Evolutionary conservation across 2,888 invertebrate genomes (phyloP), one percentile per base, ranked within the genome.

Genomic region (Hololepta plana): DNA sequence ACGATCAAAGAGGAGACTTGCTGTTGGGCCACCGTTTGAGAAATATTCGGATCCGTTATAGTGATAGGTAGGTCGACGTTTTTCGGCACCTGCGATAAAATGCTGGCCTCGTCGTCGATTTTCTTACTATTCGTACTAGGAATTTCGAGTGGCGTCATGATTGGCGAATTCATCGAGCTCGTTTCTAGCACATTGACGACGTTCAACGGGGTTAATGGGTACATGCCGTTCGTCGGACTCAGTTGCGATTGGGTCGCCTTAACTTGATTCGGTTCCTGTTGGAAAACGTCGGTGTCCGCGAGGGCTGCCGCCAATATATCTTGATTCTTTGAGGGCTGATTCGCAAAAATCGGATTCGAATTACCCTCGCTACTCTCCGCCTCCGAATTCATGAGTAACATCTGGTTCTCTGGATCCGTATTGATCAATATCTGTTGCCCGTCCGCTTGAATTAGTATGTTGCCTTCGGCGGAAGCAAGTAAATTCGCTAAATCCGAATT

Each of bases 71-170:
- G 48, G 45, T 76, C 75, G 2, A 77, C 59, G 2, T 75, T 73
- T 7, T 73, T 67, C 11, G 77, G 71, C 29, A 76, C 64, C 37
- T 42, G 47, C 15, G 33, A 39, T 25, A 44, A 32, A 30, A 55
- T 46, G 26, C 52, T 49, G 4, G 41, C 37, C 35, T 52, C 51
- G 27, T 46, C 47, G 27, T 38, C 41, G 27, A 45, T 51, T 38
- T 43, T 60, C 43, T 41, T 59, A 35, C 28, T 53, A 46, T 44
- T 57, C 34, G 35, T 55, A 41, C 45, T 69, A 4, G 79, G 77
- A 12, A 73, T 64, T 49, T 81, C 81, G 13, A 75, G 53, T 0
- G 81, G 73, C 2, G 81, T 75, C 82, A 82, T 82, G 27, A 82
- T 82, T 1, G 82, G 72, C 2, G 70, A 76, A 49, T 73, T 77